Evolutionary conservation across 1,140 invertebrate species (phyloP), one percentile per base, ranked within the genome.

Genomic region (Macrostomum lignano): DNA sequence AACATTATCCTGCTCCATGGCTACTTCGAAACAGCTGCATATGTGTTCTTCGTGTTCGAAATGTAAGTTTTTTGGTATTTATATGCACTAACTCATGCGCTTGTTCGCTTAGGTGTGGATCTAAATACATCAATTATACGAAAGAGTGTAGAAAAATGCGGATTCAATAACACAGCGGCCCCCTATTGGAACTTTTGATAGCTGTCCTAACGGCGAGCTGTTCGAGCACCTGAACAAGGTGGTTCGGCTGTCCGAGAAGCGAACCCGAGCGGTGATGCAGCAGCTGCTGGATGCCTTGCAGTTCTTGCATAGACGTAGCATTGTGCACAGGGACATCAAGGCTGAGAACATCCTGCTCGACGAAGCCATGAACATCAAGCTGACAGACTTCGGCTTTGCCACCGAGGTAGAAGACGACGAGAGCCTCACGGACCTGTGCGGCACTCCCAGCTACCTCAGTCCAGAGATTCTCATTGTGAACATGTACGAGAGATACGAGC

Each of bases 331-430:
- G 11, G 34, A 49, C 37, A 36, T 48, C 17, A 42, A 68, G 64
- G 82, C 88, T 15, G 91, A 98, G 61, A 98, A 98, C 62, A 96
- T 98, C 46, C 61, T 98, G 24, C 60, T 96, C 13, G 88, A 96
- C 60, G 64, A 96, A 51, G 73, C 79, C 58, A 68, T 81, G 33
- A 91, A 94, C 61, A 72, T 98, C 13, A 94, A 96, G 57, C 72
- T 99, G 39, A 93, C 84, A 2, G 91, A 98, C 59, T 96, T 98
- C 65, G 91, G 91, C 15, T 94, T 98, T 62, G 88, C 91, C 9
- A 34, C 11, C 10, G 13, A 20, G 7, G 9, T 14, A 14, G 17
- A 23, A 11, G 15, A 14, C 20, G 1, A 3, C 13, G 17, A 29
- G 11, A 7, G 31, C 13, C 10, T 20, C 5, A 34, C 42, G 82